Evolutionary conservation across 2,797 vertebrate genomes (phyloP), one percentile per base, ranked within the genome.

Genomic region (Microchirus variegatus): DNA sequence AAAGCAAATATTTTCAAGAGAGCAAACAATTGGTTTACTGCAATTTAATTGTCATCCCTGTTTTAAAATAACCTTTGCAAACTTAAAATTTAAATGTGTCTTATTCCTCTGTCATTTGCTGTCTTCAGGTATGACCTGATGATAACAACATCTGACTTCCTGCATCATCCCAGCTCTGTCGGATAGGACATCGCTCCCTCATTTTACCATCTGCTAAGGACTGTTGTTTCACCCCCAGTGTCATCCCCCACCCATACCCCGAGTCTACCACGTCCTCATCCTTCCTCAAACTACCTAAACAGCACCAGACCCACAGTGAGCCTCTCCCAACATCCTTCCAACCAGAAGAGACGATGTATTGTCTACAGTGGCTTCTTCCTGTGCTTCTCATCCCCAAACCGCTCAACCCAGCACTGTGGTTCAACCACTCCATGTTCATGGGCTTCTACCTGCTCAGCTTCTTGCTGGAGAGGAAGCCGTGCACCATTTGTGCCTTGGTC

Each of bases 361-460:
- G 98, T 92, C 94, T 99, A 48, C 98, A 99, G 94, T 99, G 98
- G 98, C 89, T 99, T 63, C 94, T 99, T 8, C 98, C 98, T 0
- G 98, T 99, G 81, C 95, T 99, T 78, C 96, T 99, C 85, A 99
- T 99, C 89, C 98, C 98, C 75, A 99, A 99, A 82, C 98, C 97
- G 42, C 92, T 99, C 87, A 99, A 99, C 90, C 98, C 98, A 2
- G 98, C 98, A 0, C 84, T 99, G 86, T 99, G 98, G 98, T 99
- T 99, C 92, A 99, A 94, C 87, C 98, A 99, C 92, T 98, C 97
- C 54, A 96, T 99, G 96, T 99, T 99, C 86, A 99, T 99, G 98
- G 98, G 97, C 88, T 99, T 99, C 93, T 99, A 99, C 91, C 91
- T 99, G 89, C 96, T 99, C 84, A 99, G 98, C 93, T 99, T 99